Evolutionary conservation across 2,888 invertebrate species (phyloP).

Genomic region (Cryptus viduatorius): DNA sequence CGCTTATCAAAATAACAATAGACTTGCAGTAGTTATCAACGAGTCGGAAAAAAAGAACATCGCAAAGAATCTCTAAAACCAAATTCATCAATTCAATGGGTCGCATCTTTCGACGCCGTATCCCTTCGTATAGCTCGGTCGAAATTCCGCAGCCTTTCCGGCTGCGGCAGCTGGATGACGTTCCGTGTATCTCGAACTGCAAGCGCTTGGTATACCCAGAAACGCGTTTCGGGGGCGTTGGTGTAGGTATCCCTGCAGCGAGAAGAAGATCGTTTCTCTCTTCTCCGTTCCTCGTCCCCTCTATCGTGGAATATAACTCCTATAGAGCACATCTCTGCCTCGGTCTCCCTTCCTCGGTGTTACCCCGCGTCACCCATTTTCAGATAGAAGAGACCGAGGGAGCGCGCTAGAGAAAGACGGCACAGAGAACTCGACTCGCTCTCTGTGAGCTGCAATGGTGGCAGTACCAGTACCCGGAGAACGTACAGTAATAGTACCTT

Average conservation of each 20-base stretch:
- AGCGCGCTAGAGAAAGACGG: slow-evolving; percentile 37
- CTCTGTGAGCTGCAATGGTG: slow-evolving; percentile 39
- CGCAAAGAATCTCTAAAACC: too few species aligned
- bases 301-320: slow-evolving; percentile 22
- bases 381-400: slow-evolving; percentile 18
- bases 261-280: slow-evolving; percentile 52
- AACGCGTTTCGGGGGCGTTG: slow-evolving; percentile 20
- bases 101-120: neutral
- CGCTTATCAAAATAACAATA: too few species aligned
- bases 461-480: slow-evolving; percentile 14
- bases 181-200: slow-evolving; percentile 4
- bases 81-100: neutral
- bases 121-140: neutral
- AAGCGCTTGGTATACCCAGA: neutral
- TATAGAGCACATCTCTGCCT: neutral
- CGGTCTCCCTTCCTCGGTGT: slow-evolving; percentile 45
- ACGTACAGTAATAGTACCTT: slow-evolving; percentile 16
- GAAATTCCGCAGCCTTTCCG: slow-evolving; percentile 1
- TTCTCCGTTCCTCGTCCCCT: slow-evolving; percentile 26
- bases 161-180: slow-evolving; percentile 39
- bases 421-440: slow-evolving; percentile 53
- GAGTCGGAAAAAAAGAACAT: neutral
- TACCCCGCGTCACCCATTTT: slow-evolving; percentile 42
- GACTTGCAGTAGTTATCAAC: too few species aligned
- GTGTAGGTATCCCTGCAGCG: slow-evolving; percentile 23